Evolutionary conservation across 2,888 invertebrate genomes (phyloP).

Genomic region (Trilocha varians): DNA sequence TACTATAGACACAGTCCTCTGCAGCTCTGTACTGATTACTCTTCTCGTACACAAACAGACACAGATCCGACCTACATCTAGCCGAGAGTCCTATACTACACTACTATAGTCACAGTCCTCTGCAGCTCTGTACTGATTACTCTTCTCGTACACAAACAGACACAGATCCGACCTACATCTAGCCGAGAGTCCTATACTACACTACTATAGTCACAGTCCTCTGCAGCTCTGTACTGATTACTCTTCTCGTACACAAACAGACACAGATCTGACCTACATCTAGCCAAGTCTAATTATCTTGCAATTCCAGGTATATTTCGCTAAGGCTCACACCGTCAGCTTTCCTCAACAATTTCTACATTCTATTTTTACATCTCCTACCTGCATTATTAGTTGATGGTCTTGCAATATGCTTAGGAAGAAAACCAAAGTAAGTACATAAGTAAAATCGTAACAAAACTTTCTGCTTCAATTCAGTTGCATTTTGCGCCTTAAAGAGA

Average conservation of each 20-base stretch:
- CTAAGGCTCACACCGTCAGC: constrained; percentile 73
- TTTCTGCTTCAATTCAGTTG: not conserved
- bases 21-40: too few relatives aligned
- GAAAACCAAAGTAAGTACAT: constrained; percentile 76
- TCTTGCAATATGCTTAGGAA: constrained; percentile 74
- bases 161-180: too few relatives aligned
- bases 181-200: too few relatives aligned
- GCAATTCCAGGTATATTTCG: constrained; percentile 61
- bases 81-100: too few relatives aligned
- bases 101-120: too few relatives aligned
- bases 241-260: too few relatives aligned
- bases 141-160: too few relatives aligned
- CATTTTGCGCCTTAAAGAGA: too few relatives aligned
- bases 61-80: too few relatives aligned
- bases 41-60: too few relatives aligned
- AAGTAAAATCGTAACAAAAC: not conserved
- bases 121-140: too few relatives aligned
- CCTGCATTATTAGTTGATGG: constrained; percentile 81
- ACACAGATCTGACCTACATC: not conserved
- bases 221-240: not conserved
- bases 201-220: not conserved
- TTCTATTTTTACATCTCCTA: constrained; percentile 78
- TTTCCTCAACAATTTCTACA: constrained; percentile 63
- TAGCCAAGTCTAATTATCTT: not conserved
- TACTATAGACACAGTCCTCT: too few relatives aligned